Evolutionary conservation across 2,888 invertebrate species (phyloP), one percentile per base, ranked within the genome.

Genomic region (Sipunculus nudus): DNA sequence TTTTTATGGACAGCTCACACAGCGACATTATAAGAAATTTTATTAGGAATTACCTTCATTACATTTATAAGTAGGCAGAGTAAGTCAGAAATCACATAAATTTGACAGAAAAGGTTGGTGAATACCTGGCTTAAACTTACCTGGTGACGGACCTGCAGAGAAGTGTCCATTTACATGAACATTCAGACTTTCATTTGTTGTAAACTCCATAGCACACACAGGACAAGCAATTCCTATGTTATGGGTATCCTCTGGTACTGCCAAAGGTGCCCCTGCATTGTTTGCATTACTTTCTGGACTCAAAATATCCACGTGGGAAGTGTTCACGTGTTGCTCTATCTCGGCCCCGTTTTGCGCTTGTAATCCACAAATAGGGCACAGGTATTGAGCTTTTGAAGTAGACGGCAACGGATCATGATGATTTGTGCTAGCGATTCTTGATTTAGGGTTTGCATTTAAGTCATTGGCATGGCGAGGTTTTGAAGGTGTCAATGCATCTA

Each of bases 151-250:
- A 54, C 75, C 72, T 26, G 76, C 74, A 56, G 74, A 74, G 71
- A 93, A 94, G 79, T 94, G 93, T 66, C 91, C 91, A 73, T 93
- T 92, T 72, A 93, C 92, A 80, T 94, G 94, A 29, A 84, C 75
- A 52, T 87, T 87, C 82, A 92, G 84, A 83, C 90, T 89, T 83
- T 83, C 84, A 60, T 75, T 68, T 52, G 77, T 77, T 39, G 66
- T 55, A 67, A 78, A 80, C 46, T 76, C 78, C 58, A 73, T 72
- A 56, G 79, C 78, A 74, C 84, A 84, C 4, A 84, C 78, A 5
- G 83, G 82, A 66, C 84, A 77, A 38, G 43, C 38, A 23, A n/a
- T n/a, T n/a, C n/a, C n/a, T n/a, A n/a, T n/a, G n/a, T n/a, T n/a
- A n/a, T n/a, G n/a, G n/a, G n/a, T n/a, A n/a, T n/a, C n/a, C n/a